Evolutionary conservation across 2,888 invertebrate species (phyloP), one percentile per base, ranked within the genome.

Genomic region (Agrotis exclamationis): DNA sequence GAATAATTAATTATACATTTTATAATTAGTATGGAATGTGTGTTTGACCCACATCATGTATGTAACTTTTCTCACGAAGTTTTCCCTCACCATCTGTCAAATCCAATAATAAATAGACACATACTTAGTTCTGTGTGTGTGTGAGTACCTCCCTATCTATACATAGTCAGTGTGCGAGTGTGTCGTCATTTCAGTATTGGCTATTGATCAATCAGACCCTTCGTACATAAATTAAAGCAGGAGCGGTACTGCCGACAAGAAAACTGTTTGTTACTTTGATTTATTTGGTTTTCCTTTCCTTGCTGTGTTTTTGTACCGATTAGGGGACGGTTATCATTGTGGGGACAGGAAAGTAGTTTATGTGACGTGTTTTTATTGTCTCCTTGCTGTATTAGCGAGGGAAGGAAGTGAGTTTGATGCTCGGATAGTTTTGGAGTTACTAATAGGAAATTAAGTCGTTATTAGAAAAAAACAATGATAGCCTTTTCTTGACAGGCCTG

Each of bases 181-280:
- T 79, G 74, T 57, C 48, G 22, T 83, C 69, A 79, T 73, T 78
- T 57, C 47, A 24, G 50, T 66, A 82, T 84, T 84, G 79, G 81
- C 80, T 90, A 90, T 90, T 88, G 90, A 90, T 90, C 90, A 90
- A 89, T 88, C 90, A 85, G 81, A 50, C 79, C 86, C 82, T 83
- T 79, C 83, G 86, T 83, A 88, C 86, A 84, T 87, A 85, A 83
- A 80, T 86, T 86, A 79, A 50, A 63, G 72, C 24, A 53, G 66
- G 22, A 58, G 24, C 54, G 59, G 76, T 73, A 76, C 64, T 39
- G 59, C 7, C 63, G 59, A 14, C 56, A 53, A 60, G 47, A 59
- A 71, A 68, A 79, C 47, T 79, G 65, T 74, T 81, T 58, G 60
- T 70, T 45, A 2, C 64, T 67, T 79, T 74, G 80, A 80, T 80